These are phyloP conservation scores for Eulimnadia texana DNA, from an alignment of 1,140 invertebrate genomes.

Conservation along the genomic window DNA sequence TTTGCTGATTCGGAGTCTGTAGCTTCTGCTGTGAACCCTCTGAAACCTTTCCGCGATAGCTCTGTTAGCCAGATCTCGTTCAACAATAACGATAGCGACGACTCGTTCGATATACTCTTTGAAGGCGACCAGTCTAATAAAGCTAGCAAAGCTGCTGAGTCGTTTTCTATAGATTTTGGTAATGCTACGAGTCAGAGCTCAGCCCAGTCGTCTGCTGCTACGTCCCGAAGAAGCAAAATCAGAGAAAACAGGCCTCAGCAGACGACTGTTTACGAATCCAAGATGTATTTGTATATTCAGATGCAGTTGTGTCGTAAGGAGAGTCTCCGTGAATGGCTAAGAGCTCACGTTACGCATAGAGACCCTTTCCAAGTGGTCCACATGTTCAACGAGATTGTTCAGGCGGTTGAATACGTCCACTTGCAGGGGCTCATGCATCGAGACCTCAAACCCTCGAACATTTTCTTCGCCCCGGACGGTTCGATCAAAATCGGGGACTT, in stretches of 20 bases:
- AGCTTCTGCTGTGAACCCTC: neutral
- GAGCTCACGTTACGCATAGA: conserved; percentile 28
- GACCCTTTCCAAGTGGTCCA: conserved; percentile 40
- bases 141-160: too few relatives aligned
- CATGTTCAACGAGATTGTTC: conserved; percentile 83
- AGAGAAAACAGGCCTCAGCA: too few relatives aligned
- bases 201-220: too few relatives aligned
- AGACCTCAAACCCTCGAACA: conserved; percentile 70
- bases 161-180: too few relatives aligned
- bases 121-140: too few relatives aligned
- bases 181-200: too few relatives aligned
- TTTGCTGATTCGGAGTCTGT: neutral
- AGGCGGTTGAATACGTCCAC: conserved; percentile 91
- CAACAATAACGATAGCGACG: neutral
- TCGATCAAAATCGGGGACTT: conserved; percentile 93
- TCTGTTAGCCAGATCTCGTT: neutral
- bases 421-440: conserved; percentile 31
- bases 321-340: conserved; percentile 81
- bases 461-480: conserved; percentile 81
- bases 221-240: too few relatives aligned
- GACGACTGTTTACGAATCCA: conserved; percentile 3
- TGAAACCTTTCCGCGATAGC: neutral
- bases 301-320: conserved; percentile 88
- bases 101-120: neutral
- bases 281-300: conserved; percentile 80